Evolutionary conservation across 2,888 invertebrate species (phyloP).

Genomic region (Amphimallon solstitiale): DNA sequence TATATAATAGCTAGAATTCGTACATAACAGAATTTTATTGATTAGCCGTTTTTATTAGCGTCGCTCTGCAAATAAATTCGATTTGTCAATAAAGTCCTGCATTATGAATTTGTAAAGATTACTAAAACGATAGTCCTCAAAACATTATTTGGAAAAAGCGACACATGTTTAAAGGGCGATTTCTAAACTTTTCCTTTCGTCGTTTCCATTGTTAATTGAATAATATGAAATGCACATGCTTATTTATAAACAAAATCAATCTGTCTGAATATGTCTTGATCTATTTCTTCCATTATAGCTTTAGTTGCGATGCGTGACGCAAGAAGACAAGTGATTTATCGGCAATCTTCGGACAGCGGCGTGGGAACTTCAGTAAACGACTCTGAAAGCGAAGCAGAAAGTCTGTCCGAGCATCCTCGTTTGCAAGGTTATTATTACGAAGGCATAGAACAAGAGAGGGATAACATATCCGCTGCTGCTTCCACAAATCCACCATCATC

Average conservation of each 20-base stretch:
- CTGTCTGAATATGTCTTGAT: neutral
- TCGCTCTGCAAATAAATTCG: too few species aligned
- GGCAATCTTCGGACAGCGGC: conserved; percentile 55
- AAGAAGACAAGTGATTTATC: conserved; percentile 46
- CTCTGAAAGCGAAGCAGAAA: conserved; percentile 55
- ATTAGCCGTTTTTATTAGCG: too few species aligned
- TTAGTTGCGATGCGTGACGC: conserved; percentile 56
- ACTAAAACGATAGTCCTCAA: too few species aligned
- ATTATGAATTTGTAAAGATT: too few species aligned
- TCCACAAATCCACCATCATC: conserved; percentile 20
- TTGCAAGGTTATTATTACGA: conserved; percentile 38
- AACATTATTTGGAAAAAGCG: too few species aligned
- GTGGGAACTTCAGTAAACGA: conserved; percentile 58
- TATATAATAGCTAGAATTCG: too few species aligned
- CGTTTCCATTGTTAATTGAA: too few species aligned
- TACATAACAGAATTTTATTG: too few species aligned
- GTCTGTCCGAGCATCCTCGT: conserved; percentile 32
- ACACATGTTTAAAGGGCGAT: too few species aligned
- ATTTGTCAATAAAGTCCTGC: too few species aligned
- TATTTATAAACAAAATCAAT: neutral
- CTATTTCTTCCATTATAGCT: conserved; percentile 48
- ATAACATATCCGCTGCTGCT: neutral
- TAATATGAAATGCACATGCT: too few species aligned
- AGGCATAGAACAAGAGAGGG: conserved; percentile 37
- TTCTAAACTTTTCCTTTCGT: too few species aligned